Base-by-base conservation (phyloP, 1,140 invertebrate species). In the Zophobas atratus region DNA sequence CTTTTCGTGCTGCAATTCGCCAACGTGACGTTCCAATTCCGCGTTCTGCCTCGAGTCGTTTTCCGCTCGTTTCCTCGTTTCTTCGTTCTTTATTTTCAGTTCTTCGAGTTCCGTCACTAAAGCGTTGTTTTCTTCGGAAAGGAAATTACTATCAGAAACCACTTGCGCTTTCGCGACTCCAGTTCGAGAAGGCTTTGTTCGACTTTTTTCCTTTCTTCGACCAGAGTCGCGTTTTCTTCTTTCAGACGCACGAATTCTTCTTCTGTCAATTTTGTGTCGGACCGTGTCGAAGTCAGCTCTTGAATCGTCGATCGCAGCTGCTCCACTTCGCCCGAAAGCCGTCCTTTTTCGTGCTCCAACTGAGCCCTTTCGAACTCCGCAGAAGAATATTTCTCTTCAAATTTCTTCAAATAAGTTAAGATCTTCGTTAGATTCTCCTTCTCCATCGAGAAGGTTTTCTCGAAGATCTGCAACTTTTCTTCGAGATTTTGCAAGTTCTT, bases 11-110 rank as follows among this genome's bases (percentile, higher is more conserved):
- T 79, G 38, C 5, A 85, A 49, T 75, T 86, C 85, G 20, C 38
- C 82, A 46, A 82, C 82, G 36, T 85, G 85, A n/a, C 75, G 57
- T 76, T 86, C 84, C 43, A 85, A 46, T 72, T 86, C 84, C 3
- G 5, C 41, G 35, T 85, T 41, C 73, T 85, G 82, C 1, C 33
- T 72, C 76, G 84, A 79, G 1, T 60, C 70, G 76, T 36, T 82
- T 81, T 77, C 79, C 75, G 2, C 75, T 34, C 78, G 60, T 5
- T 48, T 70, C 60, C 72, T 35, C 34, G 77, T 20, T 51, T 78
- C 51, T 71, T 82, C 82, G 43, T 70, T 56, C 43, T 79, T 81
- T 0, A 83, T 53, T 77, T 84, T 85, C 35, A 84, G 71, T 38
- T 82, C 84, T 60, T 81, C 83, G 1, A 81, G 39, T 56, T 85